Percentiles rank a stretch among this genome's conserved stretches.
These are phyloP conservation scores for Terrapene triunguis DNA, from an alignment of 2,113 vertebrate genomes.

Conservation along the genomic window DNA sequence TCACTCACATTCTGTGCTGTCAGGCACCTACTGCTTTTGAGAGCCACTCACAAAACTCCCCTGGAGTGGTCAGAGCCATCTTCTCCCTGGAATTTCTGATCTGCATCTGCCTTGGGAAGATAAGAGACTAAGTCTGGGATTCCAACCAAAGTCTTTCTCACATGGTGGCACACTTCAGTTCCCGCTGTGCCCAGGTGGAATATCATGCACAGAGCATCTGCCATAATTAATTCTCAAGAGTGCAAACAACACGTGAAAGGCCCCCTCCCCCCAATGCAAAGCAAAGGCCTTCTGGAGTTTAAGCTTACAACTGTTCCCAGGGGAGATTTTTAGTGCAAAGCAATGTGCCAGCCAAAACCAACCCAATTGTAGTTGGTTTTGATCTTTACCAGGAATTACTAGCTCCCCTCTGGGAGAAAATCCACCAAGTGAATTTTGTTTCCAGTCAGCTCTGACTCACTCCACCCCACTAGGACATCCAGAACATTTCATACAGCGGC, in stretches of 20 bases:
- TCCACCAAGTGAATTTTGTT: constrained; percentile 64
- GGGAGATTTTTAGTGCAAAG: constrained; percentile 3
- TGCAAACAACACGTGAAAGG: background rate
- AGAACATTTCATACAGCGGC: constrained; percentile 54
- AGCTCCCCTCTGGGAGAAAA: constrained; percentile 58
- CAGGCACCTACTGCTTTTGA: background rate
- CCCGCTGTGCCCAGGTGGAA: background rate
- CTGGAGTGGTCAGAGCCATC: background rate
- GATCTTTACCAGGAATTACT: constrained; percentile 64
- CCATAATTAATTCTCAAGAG: background rate
- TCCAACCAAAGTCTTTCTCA: background rate
- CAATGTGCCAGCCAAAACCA: constrained; percentile 42
- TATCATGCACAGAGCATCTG: background rate
- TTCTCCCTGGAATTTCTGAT: background rate
- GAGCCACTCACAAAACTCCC: background rate
- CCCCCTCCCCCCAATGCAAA: background rate
- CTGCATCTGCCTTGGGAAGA: background rate
- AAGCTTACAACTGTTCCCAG: background rate
- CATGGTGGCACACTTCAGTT: background rate
- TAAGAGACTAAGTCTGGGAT: background rate
- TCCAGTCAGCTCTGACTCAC: constrained; percentile 60
- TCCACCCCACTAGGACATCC: constrained; percentile 53
- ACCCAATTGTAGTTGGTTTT: constrained; percentile 59
- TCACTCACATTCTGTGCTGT: background rate
- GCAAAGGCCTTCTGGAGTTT: background rate